Conservation (phyloP, 2,888 invertebrate genomes). For the Lepidocyrtinus sp. region DNA sequence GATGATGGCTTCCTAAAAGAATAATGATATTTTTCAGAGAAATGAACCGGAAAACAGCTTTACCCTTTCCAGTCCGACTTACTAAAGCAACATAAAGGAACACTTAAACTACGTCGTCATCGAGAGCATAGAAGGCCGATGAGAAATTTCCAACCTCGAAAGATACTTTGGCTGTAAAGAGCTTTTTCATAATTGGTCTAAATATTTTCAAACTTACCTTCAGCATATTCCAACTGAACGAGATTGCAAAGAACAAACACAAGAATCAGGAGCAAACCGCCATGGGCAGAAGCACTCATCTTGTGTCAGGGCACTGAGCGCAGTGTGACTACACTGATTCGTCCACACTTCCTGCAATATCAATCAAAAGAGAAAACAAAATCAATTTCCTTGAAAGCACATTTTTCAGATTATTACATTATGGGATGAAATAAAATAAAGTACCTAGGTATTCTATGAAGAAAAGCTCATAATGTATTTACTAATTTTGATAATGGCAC, state of each 20-base stretch:
- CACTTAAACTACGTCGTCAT: too few species aligned
- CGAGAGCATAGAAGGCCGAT: too few species aligned
- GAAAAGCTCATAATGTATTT: neutral
- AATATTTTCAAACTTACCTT: constrained; percentile 65
- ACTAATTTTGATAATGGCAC: neutral
- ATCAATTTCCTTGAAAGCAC: constrained; percentile 28
- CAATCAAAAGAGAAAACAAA: constrained; percentile 49
- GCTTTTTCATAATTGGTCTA: neutral
- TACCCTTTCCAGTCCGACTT: too few species aligned
- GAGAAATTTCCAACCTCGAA: too few species aligned
- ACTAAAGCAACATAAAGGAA: too few species aligned
- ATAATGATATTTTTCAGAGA: too few species aligned
- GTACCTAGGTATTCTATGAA: neutral
- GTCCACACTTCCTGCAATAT: constrained; percentile 67
- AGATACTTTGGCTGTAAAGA: neutral
- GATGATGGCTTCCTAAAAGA: too few species aligned
- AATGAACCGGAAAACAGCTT: too few species aligned
- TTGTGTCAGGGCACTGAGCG: constrained; percentile 61
- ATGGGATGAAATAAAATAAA: neutral
- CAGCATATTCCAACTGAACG: constrained; percentile 69
- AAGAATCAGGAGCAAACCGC: constrained; percentile 67
- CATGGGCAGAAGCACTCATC: constrained; percentile 68
- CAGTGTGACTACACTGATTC: constrained; percentile 65
- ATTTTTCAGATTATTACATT: neutral
- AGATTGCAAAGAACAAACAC: constrained; percentile 67